Base-by-base conservation (phyloP, 2,888 invertebrate genomes). In the Eupithecia vulgata region DNA sequence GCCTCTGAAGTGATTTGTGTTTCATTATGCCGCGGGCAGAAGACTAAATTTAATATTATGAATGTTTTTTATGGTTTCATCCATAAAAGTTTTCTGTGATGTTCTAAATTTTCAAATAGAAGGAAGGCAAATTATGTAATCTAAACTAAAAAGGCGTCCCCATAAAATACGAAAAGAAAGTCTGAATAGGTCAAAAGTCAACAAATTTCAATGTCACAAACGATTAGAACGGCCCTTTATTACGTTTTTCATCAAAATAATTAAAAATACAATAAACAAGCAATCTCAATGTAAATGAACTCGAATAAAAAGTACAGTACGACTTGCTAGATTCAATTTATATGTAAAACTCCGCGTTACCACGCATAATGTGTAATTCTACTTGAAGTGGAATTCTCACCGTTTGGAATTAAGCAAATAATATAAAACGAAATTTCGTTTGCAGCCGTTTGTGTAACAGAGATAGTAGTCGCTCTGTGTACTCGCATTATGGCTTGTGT, bases 251-350 rank as follows among this genome's bases (percentile, higher is more conserved):
- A 13, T 57, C 57, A 57, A 57, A 25, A 25, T 57, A 57, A 57
- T 61, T 34, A 61, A 61, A 25, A 61, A 61, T 61, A 61, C 61
- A 37, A 48, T 45, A 10, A 61, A 69, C 48, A 35, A 67, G 45
- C n/a, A 67, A 57, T 73, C 37, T 57, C 67, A 45, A 64, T 72
- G 64, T 42, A 67, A 76, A 76, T 68, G 57, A 75, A 70, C 72
- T 68, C 71, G 74, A 73, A 73, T 74, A 72, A 78, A 74, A 76
- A 61, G 21, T 74, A 64, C 59, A 77, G 68, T 62, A 69, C 69
- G 68, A 68, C 48, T 71, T 76, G 70, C 76, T 73, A 73, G 70
- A 76, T 76, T 80, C 71, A 78, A 80, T 80, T 77, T 78, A 80
- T 72, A 80, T 79, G 79, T 72, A 76, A 79, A 80, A 76, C 70